Evolutionary conservation across 2,113 vertebrate species (phyloP), one percentile per base, ranked within the genome.

Genomic region (Candoia aspera): DNA sequence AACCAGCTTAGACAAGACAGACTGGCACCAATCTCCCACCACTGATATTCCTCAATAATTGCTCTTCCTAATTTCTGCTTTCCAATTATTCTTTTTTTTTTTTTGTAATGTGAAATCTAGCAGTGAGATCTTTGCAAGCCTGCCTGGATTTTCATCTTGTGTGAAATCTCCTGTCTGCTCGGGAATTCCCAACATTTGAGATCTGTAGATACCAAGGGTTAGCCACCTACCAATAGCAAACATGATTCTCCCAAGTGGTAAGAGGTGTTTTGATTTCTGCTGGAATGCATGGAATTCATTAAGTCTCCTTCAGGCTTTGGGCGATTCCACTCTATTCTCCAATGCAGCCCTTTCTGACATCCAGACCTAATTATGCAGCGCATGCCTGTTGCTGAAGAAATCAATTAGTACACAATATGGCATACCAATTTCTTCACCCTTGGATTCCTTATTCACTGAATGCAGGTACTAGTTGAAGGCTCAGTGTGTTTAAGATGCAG

Each of bases 181-280:
- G 93, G 68, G 84, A 93, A 93, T 88, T 95, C 93, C 88, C 73
- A 92, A 42, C 94, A 83, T 90, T 91, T 91, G 88, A 92, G 94
- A 95, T 93, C 91, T 96, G 42, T 2, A 53, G 73, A 29, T 90
- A 94, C 59, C 91, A 91, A 73, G 94, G 94, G 91, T 92, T 94
- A 59, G 91, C 94, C 58, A 53, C 4, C 10, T 83, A 46, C 15
- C 26, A 84, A 91, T 24, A 49, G 95, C 95, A 96, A 95, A 60
- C 12, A 93, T 4, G 91, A 64, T 33, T 91, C 55, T 90, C 92
- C 93, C 87, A 94, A 95, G 87, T 0, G 4, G 87, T 83, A 96
- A 93, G 91, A 95, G 95, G 92, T 91, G 86, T 79, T 95, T 93
- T 95, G 90, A 54, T 87, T 91, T 93, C 95, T 94, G 90, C 79